Evolutionary conservation across 2,888 invertebrate genomes (phyloP).

Genomic region (Dinocampus coccinellae): DNA sequence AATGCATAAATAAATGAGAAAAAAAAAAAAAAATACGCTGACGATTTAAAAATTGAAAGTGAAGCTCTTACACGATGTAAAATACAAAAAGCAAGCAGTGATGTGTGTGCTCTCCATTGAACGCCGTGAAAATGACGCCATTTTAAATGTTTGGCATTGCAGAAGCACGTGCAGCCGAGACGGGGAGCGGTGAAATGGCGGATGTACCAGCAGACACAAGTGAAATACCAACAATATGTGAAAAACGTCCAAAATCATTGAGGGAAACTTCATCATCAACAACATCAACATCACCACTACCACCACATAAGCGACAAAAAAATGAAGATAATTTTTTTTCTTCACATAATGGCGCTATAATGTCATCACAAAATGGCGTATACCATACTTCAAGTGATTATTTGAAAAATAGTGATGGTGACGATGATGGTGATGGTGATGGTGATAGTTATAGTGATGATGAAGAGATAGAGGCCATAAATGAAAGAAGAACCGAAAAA

Average conservation of each 20-base stretch:
- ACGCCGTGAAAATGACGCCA: conserved; percentile 55
- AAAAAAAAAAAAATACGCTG: no score
- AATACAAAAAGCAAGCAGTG: conserved; percentile 34
- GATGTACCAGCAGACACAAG: conserved; percentile 50
- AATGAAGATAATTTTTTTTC: no score
- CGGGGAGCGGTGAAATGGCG: conserved; percentile 55
- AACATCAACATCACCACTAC: conserved; percentile 31
- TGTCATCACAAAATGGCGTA: background rate
- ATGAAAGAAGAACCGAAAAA: background rate
- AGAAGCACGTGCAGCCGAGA: conserved; percentile 59
- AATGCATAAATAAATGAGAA: background rate
- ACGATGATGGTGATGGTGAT: no score
- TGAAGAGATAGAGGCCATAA: no score
- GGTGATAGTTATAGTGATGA: no score
- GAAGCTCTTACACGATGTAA: conserved; percentile 15
- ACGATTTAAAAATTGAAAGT: background rate
- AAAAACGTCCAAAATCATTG: conserved; percentile 57
- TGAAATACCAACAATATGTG: conserved; percentile 48
- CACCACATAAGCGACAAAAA: background rate
- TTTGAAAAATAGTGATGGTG: no score
- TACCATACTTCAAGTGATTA: no score
- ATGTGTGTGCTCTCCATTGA: conserved; percentile 41
- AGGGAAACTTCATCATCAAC: conserved; percentile 46
- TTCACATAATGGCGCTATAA: no score
- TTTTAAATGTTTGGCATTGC: conserved; percentile 66